These are phyloP conservation scores for Trichonephila inaurata DNA, from an alignment of 1,140 invertebrate species.

Conservation along the genomic window DNA sequence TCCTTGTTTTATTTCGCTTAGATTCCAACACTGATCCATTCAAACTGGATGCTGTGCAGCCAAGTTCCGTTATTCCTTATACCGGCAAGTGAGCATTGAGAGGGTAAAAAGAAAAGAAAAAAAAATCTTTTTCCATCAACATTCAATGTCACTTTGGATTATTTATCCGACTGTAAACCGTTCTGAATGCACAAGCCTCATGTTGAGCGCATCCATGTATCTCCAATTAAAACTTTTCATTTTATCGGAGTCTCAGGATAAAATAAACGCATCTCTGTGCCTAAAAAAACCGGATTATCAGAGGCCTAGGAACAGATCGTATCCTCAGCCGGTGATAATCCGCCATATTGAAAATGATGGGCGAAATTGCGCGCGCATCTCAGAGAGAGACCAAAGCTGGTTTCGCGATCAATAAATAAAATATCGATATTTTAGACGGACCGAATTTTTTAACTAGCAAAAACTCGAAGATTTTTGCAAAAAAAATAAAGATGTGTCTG, in stretches of 20 bases:
- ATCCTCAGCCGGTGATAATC: slow-evolving; percentile 54
- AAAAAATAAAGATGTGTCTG: too few relatives aligned
- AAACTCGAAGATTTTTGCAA: too few relatives aligned
- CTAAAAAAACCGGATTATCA: slow-evolving; percentile 33
- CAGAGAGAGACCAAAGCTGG: not conserved
- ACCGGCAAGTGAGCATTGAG: slow-evolving; percentile 38
- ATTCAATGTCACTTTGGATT: slow-evolving; percentile 69
- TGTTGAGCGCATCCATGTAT: not conserved
- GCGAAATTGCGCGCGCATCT: slow-evolving; percentile 41
- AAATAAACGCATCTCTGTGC: not conserved
- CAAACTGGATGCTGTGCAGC: not conserved
- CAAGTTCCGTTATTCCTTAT: slow-evolving; percentile 35
- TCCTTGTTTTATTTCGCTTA: not conserved
- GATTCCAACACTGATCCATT: not conserved
- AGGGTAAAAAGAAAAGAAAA: slow-evolving; percentile 46
- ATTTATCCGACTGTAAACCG: not conserved
- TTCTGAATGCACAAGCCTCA: not conserved
- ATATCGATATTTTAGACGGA: not conserved
- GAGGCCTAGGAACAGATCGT: slow-evolving; percentile 12
- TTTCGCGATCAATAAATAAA: slow-evolving; percentile 52
- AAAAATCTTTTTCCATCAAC: slow-evolving; percentile 27
- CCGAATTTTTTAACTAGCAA: not conserved
- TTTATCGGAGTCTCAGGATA: not conserved
- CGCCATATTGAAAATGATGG: slow-evolving; percentile 70
- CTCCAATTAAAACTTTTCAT: not conserved